Base-by-base conservation (phyloP, 2,888 invertebrate species). In the Alloplasta piceator region DNA sequence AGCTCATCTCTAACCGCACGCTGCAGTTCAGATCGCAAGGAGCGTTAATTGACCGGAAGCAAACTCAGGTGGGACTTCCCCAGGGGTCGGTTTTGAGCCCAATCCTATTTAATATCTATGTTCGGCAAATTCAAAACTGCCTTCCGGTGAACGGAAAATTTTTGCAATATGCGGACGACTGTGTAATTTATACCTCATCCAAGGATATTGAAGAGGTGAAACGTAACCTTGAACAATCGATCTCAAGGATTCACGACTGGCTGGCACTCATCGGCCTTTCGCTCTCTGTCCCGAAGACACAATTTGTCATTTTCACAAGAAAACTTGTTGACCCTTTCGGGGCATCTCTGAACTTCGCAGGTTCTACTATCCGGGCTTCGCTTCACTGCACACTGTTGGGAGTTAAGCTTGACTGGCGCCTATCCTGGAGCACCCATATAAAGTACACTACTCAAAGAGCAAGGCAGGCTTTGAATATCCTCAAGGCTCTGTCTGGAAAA, bases 311-410 rank as follows among this genome's bases (percentile, higher is more conserved):
- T 2, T 67, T 67, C 41, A 41, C 67, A 16, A 67, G n/a, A 36
- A 46, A 46, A 26, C 56, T 43, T 5, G 7, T 14, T 10, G 38
- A 3, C 4, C 56, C 26, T 1, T 3, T n/a, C 3, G 41, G n/a
- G n/a, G 26, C 56, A 3, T 43, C 56, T 4, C 6, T 61, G 6
- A 61, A 41, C 9, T 14, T 12, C 9, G 16, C 12, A 5, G 1
- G 9, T 10, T 39, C 52, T 39, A 39, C 36, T 10, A 67, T 39
- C 12, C n/a, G 48, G 12, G 0, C 6, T 16, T 67, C 39, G 1
- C n/a, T n/a, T n/a, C n/a, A n/a, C n/a, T n/a, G 66, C 66, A 6
- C 63, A n/a, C 63, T 73, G 63, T 39, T 55, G 63, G 12, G 73
- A 55, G 3, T 39, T 63, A 4, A 6, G 36, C n/a, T 74, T 3